phyloP scores from a whole-genome alignment of 1,140 invertebrate species.

The Drosophila ogumai region DNA sequence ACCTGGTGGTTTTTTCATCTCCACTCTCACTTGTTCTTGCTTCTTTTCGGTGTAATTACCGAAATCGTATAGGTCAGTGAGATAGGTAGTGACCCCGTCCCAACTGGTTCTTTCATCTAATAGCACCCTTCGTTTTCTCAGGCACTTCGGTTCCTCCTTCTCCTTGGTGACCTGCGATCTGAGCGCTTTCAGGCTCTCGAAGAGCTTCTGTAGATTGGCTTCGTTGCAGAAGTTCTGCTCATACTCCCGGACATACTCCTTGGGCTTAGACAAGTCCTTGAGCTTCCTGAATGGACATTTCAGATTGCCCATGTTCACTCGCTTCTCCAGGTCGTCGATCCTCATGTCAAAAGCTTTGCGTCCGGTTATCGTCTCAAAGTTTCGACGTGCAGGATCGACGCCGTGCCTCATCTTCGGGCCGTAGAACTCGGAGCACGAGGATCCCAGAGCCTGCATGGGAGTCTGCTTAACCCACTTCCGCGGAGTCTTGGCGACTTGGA shows the following conservation, averaged over 20 bases:
- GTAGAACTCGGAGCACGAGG: slow-evolving; percentile 86
- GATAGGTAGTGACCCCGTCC: too few species aligned
- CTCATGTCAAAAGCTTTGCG: slow-evolving; percentile 72
- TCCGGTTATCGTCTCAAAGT: slow-evolving; percentile 56
- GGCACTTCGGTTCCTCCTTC: slow-evolving; percentile 59
- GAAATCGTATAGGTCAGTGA: not conserved
- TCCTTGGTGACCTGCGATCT: slow-evolving; percentile 33
- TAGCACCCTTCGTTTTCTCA: slow-evolving; percentile 20
- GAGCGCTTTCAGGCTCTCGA: slow-evolving; percentile 56
- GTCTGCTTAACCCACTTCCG: slow-evolving; percentile 73
- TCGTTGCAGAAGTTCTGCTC: slow-evolving; percentile 79
- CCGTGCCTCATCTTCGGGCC: slow-evolving; percentile 86
- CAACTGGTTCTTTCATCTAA: not conserved
- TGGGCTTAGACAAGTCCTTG: slow-evolving; percentile 76
- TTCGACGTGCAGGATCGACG: slow-evolving; percentile 85
- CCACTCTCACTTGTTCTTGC: too few species aligned
- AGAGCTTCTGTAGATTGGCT: slow-evolving; percentile 67
- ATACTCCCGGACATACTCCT: slow-evolving; percentile 65
- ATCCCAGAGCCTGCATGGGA: slow-evolving; percentile 85
- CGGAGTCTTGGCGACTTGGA: slow-evolving; percentile 35
- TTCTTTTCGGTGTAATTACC: not conserved
- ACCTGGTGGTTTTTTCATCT: not conserved
- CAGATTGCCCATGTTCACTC: slow-evolving; percentile 44
- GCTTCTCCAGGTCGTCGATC: slow-evolving; percentile 76
- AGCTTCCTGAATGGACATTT: slow-evolving; percentile 74